phyloP scores from a whole-genome alignment of 2,113 vertebrate species.

The Oenanthe melanoleuca region DNA sequence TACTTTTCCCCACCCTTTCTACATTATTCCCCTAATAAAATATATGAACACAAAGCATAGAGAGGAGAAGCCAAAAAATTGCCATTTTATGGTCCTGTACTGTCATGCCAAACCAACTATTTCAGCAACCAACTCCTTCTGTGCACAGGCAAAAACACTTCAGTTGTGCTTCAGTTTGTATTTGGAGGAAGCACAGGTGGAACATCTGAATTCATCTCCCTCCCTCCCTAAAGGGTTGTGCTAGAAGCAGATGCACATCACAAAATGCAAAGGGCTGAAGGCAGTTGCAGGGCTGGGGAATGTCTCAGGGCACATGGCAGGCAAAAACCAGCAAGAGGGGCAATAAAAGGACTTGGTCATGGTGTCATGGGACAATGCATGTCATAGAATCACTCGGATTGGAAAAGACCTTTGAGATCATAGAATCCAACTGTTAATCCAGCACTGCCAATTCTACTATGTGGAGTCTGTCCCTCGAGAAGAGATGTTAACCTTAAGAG shows the following conservation, averaged over 20 bases:
- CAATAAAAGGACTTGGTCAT: not conserved
- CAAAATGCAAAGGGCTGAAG: not conserved
- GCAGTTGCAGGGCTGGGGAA: not conserved
- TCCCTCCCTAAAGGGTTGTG: not conserved
- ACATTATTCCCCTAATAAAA: slow-evolving; percentile 50
- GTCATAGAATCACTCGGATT: not conserved
- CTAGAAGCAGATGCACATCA: slow-evolving; percentile 5
- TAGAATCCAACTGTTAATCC: not conserved
- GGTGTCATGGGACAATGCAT: not conserved
- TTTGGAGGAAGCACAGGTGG: not conserved
- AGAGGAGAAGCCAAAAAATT: slow-evolving; percentile 73
- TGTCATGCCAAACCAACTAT: not conserved
- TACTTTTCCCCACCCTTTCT: slow-evolving; percentile 31
- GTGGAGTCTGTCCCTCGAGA: not conserved
- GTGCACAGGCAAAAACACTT: not conserved
- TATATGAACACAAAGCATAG: slow-evolving; percentile 69
- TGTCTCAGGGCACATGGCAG: not conserved
- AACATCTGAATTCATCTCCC: not conserved
- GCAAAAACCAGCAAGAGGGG: not conserved
- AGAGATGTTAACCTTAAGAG: not conserved
- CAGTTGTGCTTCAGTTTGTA: not conserved
- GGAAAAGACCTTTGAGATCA: not conserved
- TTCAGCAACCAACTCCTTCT: not conserved
- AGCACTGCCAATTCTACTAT: not conserved
- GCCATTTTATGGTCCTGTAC: slow-evolving; percentile 60